Conservation (phyloP, 2,113 vertebrate genomes). For the Dermatemys mawii region DNA sequence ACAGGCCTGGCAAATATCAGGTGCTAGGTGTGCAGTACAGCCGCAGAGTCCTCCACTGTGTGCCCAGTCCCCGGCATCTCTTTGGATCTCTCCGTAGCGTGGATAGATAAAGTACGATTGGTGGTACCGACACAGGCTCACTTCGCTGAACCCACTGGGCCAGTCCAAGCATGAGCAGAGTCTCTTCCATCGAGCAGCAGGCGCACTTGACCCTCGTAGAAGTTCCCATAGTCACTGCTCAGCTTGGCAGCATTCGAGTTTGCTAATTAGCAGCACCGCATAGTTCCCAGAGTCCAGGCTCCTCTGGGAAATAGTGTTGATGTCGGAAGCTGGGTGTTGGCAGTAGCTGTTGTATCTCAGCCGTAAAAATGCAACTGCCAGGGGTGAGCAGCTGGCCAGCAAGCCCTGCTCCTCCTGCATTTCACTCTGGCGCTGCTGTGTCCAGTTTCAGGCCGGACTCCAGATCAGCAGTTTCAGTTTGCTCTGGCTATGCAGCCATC, state of each 20-base stretch:
- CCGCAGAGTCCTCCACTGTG: neutral
- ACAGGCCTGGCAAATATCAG: neutral
- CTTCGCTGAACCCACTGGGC: neutral
- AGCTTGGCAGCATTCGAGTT: conserved; percentile 37
- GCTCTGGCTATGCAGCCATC: neutral
- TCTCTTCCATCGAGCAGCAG: neutral
- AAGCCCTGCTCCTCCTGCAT: neutral
- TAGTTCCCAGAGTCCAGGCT: neutral
- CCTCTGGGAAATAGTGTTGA: neutral
- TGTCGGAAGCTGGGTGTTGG: conserved; percentile 18
- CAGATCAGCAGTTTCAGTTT: neutral
- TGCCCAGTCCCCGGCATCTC: neutral
- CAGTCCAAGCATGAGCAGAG: fast-evolving
- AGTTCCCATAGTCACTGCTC: conserved; percentile 9
- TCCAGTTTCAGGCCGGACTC: neutral
- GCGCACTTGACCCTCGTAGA: fast-evolving
- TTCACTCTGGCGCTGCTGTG: neutral
- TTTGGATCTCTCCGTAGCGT: fast-evolving
- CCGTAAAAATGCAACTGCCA: neutral
- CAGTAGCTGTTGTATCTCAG: neutral
- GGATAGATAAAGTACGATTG: neutral
- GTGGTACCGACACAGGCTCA: fast-evolving
- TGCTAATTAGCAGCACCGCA: neutral
- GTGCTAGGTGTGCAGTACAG: neutral
- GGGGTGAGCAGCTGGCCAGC: neutral